These are phyloP conservation scores for Micrasema minimum DNA, from an alignment of 1,140 invertebrate species.

Conservation along the genomic window DNA sequence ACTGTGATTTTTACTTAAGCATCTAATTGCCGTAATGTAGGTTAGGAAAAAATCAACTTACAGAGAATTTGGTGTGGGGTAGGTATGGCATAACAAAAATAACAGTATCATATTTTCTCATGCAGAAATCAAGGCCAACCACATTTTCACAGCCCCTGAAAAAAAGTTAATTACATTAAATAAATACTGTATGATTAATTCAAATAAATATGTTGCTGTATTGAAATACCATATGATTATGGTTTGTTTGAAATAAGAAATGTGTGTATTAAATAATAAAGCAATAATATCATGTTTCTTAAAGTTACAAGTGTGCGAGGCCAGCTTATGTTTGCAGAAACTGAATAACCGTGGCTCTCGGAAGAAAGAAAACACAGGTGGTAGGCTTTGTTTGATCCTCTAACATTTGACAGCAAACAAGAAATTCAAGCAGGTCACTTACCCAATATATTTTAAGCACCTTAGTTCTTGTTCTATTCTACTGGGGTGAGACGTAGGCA, in stretches of 20 bases:
- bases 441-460: conserved; percentile 85
- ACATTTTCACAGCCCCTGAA: conserved; percentile 84
- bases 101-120: conserved; percentile 82
- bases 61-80: conserved; percentile 82
- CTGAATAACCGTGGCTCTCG: conserved; percentile 3
- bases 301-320: conserved; percentile 35
- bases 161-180: conserved; percentile 50
- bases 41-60: conserved; percentile 62
- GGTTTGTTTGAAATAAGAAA: no score
- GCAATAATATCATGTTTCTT: background rate
- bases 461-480: conserved; percentile 81
- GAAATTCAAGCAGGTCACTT: conserved; percentile 52
- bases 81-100: conserved; percentile 93
- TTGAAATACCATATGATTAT: no score
- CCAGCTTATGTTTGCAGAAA: conserved; percentile 20
- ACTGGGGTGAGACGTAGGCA: conserved; percentile 83
- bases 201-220: no score
- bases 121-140: conserved; percentile 81
- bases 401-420: conserved; percentile 11
- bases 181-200: no score
- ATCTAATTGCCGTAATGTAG: no score
- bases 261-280: no score
- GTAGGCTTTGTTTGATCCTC: no score
- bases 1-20: no score
- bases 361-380: conserved; percentile 19